Evolutionary conservation across 2,113 vertebrate genomes (phyloP).

Genomic region (Phalacrocorax aristotelis): DNA sequence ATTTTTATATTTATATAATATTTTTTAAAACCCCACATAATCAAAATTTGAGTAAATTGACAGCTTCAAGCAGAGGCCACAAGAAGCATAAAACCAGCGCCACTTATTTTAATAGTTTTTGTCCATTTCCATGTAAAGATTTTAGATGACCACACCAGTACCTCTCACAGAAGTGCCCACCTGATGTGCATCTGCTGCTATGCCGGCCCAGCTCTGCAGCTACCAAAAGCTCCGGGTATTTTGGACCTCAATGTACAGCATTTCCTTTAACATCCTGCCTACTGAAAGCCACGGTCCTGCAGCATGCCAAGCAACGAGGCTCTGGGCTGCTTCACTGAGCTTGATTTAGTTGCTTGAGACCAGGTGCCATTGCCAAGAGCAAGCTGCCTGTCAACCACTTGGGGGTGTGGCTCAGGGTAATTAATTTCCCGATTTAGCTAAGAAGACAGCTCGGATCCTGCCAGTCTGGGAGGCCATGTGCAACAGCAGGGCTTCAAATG

Average conservation of each 20-base stretch:
- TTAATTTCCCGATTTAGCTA: neutral
- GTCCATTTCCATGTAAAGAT: neutral
- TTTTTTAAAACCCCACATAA: too few species aligned
- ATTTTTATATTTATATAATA: too few species aligned
- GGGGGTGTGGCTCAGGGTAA: neutral
- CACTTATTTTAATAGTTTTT: neutral
- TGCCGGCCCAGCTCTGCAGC: neutral
- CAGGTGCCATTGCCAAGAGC: rapidly evolving
- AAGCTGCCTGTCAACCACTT: neutral
- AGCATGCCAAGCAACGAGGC: rapidly evolving
- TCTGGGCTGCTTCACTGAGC: rapidly evolving
- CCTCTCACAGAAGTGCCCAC: neutral
- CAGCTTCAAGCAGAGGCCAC: neutral
- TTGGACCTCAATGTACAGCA: rapidly evolving
- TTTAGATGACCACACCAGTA: neutral
- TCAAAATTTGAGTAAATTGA: neutral
- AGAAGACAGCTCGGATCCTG: neutral
- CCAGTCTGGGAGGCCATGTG: neutral
- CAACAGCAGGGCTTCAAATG: neutral
- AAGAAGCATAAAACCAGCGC: neutral
- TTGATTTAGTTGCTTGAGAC: neutral
- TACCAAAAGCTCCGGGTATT: neutral
- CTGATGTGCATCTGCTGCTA: neutral
- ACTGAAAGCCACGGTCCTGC: neutral
- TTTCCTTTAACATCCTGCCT: neutral